Percentiles rank a stretch among this genome's conserved stretches.
phyloP scores from a whole-genome alignment of 2,797 vertebrate species.

The Tapera naevia region DNA sequence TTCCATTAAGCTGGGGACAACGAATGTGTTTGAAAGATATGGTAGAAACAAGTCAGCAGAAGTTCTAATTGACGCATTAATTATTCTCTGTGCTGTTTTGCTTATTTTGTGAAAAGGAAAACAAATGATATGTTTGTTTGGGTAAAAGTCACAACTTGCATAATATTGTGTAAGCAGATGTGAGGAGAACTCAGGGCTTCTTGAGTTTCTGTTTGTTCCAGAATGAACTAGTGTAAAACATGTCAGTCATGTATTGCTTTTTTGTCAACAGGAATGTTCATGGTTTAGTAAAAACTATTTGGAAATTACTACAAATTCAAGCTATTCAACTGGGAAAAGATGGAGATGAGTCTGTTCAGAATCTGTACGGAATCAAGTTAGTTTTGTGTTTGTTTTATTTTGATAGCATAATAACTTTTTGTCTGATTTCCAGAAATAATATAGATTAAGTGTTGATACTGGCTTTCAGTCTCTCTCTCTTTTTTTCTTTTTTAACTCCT shows the following conservation, averaged over 20 bases:
- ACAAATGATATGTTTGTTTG: not conserved
- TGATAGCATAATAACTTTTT: not conserved
- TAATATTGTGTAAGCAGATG: not conserved
- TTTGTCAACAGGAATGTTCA: conserved; percentile 83
- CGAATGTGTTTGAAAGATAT: not conserved
- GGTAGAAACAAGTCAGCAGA: not conserved
- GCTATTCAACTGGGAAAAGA: conserved; percentile 74
- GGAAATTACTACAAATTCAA: conserved; percentile 87
- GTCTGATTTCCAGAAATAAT: not conserved
- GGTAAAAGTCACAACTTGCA: not conserved
- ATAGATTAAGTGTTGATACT: not conserved
- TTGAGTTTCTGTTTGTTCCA: not conserved
- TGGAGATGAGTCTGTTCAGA: conserved; percentile 60
- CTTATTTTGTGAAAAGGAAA: not conserved
- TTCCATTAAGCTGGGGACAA: not conserved
- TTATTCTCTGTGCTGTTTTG: not conserved
- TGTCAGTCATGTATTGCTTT: not conserved
- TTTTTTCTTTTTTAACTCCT: not conserved
- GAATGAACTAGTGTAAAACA: not conserved
- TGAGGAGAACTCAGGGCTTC: not conserved
- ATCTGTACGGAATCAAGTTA: conserved; percentile 79
- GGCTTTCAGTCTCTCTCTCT: not conserved
- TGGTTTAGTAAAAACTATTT: conserved; percentile 88
- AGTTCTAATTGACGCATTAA: not conserved
- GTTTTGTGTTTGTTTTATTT: not conserved